These are phyloP conservation scores for Lamprotornis superbus DNA, from an alignment of 2,113 vertebrate species.

Conservation along the genomic window DNA sequence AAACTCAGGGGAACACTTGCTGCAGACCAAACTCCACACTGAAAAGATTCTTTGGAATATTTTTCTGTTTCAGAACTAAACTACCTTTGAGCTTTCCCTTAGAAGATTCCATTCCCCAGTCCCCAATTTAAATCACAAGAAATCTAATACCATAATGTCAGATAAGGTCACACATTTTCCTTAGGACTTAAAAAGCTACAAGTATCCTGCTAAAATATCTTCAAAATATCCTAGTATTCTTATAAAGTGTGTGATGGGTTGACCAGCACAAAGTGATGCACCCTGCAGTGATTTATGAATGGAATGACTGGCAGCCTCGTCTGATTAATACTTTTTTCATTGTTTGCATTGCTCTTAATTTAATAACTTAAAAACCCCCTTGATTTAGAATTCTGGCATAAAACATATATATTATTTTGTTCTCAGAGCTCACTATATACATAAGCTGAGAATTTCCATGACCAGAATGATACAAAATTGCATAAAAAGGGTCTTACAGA, in stretches of 20 bases:
- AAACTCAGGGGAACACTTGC: neutral
- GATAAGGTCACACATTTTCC: neutral
- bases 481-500: neutral
- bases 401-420: neutral
- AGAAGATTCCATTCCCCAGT: neutral
- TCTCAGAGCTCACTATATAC: neutral
- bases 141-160: neutral
- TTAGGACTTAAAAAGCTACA: neutral
- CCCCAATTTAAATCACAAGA: neutral
- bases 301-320: neutral
- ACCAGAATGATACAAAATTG: neutral
- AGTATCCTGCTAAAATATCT: neutral
- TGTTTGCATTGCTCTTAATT: neutral
- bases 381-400: neutral
- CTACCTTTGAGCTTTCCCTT: neutral
- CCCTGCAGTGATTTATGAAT: neutral
- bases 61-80: neutral
- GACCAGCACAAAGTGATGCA: neutral
- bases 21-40: neutral
- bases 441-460: neutral
- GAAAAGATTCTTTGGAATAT: neutral
- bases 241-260: neutral
- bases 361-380: neutral
- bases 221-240: neutral
- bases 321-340: neutral